Evolutionary conservation across 1,140 invertebrate species (phyloP), one percentile per base, ranked within the genome.

Genomic region (Xylocopa sonorina): DNA sequence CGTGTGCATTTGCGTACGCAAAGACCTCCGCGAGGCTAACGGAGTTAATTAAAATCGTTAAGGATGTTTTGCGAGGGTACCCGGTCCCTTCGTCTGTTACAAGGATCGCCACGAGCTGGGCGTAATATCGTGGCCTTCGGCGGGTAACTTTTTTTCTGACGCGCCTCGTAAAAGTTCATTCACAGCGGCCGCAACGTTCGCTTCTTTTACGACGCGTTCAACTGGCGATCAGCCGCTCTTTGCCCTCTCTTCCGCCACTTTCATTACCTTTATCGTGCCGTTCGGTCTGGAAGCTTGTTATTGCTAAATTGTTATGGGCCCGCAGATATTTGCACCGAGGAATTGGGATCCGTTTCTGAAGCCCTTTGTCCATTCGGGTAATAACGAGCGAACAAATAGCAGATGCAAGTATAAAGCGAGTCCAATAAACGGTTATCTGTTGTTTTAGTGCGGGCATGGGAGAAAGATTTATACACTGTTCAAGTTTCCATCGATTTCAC

Each of bases 31-130:
- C 50, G 48, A 83, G n/a, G 43, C 79, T 84, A 87, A 87, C 86
- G 86, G 86, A 87, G 86, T 86, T 87, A 87, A 87, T 87, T 87
- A 87, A 87, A 87, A 87, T 87, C 84, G 78, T 84, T 86, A 82
- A 87, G 73, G 79, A 84, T 87, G 73, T 81, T 83, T 78, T 78
- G 63, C 79, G 41, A 50, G 68, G 50, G n/a, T n/a, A n/a, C n/a
- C 63, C 80, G 67, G 72, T 87, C 81, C 84, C 79, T 82, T 82
- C 32, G n/a, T 29, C 43, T 21, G 58, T 48, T n/a, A 85, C 76
- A 86, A 79, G 71, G 66, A 79, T 68, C 48, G 73, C 27, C 73
- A n/a, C 34, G 66, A 48, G 10, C 50, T 38, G 18, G 51, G 24
- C 57, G 3, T 18, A n/a, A 14, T 41, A 62, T 73, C 46, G 46